phyloP scores from a whole-genome alignment of 2,888 invertebrate genomes.

The Podotricha telesiphe region DNA sequence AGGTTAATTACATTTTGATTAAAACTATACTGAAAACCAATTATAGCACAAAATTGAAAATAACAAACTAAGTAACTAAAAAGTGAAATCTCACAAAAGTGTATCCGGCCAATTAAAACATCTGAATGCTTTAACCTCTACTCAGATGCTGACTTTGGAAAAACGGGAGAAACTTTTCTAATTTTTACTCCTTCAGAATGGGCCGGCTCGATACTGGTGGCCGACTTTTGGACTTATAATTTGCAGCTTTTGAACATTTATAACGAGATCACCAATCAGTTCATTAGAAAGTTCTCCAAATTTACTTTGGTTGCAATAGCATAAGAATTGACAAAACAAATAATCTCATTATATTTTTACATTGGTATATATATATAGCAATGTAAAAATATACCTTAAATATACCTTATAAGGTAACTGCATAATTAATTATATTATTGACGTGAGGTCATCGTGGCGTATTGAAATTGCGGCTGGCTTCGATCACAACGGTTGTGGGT shows the following conservation, averaged over 20 bases:
- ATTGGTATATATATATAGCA: too few species aligned
- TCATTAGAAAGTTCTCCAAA: slow-evolving; percentile 26
- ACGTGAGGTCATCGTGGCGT: too few species aligned
- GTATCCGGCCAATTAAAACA: slow-evolving; percentile 17
- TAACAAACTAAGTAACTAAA: not conserved
- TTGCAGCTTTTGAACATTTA: slow-evolving; percentile 29
- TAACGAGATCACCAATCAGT: slow-evolving; percentile 31
- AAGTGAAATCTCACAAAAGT: slow-evolving; percentile 13
- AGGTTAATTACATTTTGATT: too few species aligned
- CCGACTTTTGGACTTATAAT: slow-evolving; percentile 49
- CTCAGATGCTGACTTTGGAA: slow-evolving; percentile 49
- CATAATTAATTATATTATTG: too few species aligned
- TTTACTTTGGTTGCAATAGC: slow-evolving; percentile 1
- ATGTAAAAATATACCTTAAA: too few species aligned
- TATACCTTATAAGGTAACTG: too few species aligned
- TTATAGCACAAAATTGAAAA: not conserved
- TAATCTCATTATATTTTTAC: too few species aligned
- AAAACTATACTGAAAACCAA: too few species aligned
- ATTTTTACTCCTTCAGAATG: slow-evolving; percentile 49
- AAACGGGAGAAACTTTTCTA: slow-evolving; percentile 55
- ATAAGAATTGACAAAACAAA: not conserved
- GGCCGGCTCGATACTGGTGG: slow-evolving; percentile 32
- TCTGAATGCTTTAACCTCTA: slow-evolving; percentile 27
- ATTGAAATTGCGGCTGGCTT: too few species aligned
- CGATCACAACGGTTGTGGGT: too few species aligned